phyloP scores from a whole-genome alignment of 2,113 vertebrate genomes.

The Tetraodon nigroviridis region DNA sequence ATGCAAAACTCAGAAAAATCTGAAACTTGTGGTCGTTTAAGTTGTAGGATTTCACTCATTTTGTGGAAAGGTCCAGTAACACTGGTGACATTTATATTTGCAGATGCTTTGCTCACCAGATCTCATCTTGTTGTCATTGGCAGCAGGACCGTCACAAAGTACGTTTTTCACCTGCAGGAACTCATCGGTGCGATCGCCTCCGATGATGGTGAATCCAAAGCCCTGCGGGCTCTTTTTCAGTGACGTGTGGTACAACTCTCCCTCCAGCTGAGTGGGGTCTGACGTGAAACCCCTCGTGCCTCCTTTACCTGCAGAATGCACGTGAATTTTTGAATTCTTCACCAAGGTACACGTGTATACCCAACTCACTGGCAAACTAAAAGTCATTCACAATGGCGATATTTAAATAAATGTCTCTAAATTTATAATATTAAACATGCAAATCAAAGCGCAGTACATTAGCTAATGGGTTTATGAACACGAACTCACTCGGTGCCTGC shows the following conservation, averaged over 20 bases:
- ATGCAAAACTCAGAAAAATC: slow-evolving; percentile 17
- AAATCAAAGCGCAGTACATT: too few relatives aligned
- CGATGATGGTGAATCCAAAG: slow-evolving; percentile 96
- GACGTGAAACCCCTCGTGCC: slow-evolving; percentile 81
- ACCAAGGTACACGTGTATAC: too few relatives aligned
- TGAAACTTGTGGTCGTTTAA: too few relatives aligned
- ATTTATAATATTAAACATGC: too few relatives aligned
- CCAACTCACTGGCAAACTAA: background rate
- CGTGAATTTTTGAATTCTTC: background rate
- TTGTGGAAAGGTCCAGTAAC: background rate
- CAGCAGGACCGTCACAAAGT: slow-evolving; percentile 88
- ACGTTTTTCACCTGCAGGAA: slow-evolving; percentile 97
- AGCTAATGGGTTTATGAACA: too few relatives aligned
- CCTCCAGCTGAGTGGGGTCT: slow-evolving; percentile 88
- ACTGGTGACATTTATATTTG: background rate
- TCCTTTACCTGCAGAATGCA: slow-evolving; percentile 58
- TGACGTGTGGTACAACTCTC: slow-evolving; percentile 82
- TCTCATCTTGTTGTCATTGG: slow-evolving; percentile 90
- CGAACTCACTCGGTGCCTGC: too few relatives aligned
- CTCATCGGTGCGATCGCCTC: slow-evolving; percentile 92
- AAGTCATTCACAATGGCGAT: too few relatives aligned
- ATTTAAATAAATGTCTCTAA: too few relatives aligned
- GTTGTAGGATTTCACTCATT: background rate
- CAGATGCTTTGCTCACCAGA: slow-evolving; percentile 77
- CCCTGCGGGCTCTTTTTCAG: slow-evolving; percentile 91